Conservation (phyloP, 2,888 invertebrate genomes). For the Oscheius sp. region DNA sequence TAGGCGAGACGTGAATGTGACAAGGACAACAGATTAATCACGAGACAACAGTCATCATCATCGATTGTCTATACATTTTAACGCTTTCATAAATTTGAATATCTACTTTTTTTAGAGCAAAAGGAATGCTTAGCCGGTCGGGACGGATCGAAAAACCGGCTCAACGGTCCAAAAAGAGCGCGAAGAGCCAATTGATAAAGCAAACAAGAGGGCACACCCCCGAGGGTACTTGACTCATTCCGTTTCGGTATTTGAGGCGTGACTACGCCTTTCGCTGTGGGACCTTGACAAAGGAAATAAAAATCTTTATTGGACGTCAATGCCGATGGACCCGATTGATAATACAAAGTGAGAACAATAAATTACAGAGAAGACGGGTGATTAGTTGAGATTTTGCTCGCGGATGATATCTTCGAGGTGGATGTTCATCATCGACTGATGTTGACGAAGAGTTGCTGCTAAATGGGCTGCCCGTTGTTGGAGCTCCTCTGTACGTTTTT, state of each 20-base stretch:
- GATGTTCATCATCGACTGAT: neutral
- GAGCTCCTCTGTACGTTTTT: neutral
- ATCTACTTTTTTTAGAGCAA: neutral
- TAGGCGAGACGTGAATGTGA: neutral
- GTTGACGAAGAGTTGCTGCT: slow-evolving; percentile 6
- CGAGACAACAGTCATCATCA: neutral
- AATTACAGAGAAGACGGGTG: slow-evolving; percentile 12
- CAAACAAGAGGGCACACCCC: neutral
- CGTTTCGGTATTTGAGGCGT: slow-evolving; percentile 13
- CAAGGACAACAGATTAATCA: neutral
- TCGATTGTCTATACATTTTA: too few relatives aligned
- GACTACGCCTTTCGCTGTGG: slow-evolving; percentile 3
- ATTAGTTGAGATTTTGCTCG: neutral
- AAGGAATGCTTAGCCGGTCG: neutral
- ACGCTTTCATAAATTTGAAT: neutral
- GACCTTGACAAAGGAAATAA: neutral
- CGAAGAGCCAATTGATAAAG: slow-evolving; percentile 4
- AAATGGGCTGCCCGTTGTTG: neutral
- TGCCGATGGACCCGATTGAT: neutral
- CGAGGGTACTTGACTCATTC: neutral
- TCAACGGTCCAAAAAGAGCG: neutral
- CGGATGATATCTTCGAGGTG: slow-evolving; percentile 1
- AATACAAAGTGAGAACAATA: slow-evolving; percentile 10
- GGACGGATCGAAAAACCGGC: neutral
- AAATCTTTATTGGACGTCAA: neutral